Percentiles rank a stretch among this genome's conserved stretches.
phyloP scores from a whole-genome alignment of 2,888 invertebrate genomes.

The Poecilus cupreus region DNA sequence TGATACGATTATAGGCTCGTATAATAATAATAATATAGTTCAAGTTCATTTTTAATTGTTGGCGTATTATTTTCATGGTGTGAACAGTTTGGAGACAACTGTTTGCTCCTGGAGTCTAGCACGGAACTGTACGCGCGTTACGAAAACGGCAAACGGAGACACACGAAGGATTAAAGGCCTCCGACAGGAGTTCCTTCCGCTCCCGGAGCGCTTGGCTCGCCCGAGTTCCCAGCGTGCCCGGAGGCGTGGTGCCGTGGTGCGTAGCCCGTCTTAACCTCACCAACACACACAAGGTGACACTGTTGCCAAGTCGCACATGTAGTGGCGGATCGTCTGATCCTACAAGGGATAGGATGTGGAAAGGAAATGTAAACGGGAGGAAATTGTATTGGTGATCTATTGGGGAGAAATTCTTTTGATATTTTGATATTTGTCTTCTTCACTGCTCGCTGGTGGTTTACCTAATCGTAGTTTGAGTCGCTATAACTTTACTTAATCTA shows the following conservation, averaged over 20 bases:
- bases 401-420: neutral
- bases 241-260: neutral
- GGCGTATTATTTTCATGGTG: neutral
- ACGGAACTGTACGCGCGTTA: neutral
- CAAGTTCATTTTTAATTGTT: no score
- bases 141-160: slow-evolving; percentile 49
- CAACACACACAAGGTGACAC: neutral
- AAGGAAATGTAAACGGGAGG: neutral
- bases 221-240: neutral
- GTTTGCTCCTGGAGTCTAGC: neutral
- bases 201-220: neutral
- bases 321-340: neutral
- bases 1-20: no score
- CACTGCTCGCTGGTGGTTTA: no score
- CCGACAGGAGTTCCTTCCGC: slow-evolving; percentile 51
- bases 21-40: no score
- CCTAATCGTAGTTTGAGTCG: no score
- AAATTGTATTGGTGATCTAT: neutral
- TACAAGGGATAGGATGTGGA: neutral
- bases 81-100: neutral
- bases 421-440: no score
- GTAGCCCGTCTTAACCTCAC: neutral
- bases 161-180: slow-evolving; percentile 52
- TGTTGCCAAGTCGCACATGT: neutral
- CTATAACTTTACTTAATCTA: no score